A percentile compares a stretch with the other conserved stretches of the same genome.
These are phyloP conservation scores for Marcusenius ussheri DNA, from an alignment of 2,113 vertebrate genomes.

Conservation along the genomic window DNA sequence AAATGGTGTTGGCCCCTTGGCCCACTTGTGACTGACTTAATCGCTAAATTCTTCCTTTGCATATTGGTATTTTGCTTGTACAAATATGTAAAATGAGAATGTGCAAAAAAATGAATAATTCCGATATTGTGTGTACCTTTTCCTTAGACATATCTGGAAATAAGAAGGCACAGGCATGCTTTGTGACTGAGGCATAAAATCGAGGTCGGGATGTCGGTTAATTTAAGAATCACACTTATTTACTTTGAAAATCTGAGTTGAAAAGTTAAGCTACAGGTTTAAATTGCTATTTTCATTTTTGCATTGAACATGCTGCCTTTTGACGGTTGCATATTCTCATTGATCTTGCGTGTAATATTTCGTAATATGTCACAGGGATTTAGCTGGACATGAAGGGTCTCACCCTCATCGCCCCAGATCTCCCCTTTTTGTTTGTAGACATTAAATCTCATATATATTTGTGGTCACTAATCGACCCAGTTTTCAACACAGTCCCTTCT, in stretches of 20 bases:
- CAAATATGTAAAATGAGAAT: conserved; percentile 49
- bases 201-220: not conserved
- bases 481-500: not conserved
- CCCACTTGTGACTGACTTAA: not conserved
- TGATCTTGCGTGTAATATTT: not conserved
- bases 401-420: not conserved
- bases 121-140: not conserved
- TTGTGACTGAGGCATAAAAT: conserved; percentile 31
- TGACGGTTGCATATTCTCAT: not conserved
- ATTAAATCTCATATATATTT: not conserved
- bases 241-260: not conserved
- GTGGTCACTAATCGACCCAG: conserved; percentile 21
- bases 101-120: conserved; percentile 29
- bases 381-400: not conserved
- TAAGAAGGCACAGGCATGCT: conserved; percentile 35
- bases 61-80: conserved; percentile 51
- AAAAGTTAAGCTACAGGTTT: not conserved
- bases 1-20: not conserved
- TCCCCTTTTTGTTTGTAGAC: not conserved
- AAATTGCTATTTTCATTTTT: not conserved
- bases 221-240: not conserved
- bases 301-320: not conserved
- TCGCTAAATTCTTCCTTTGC: conserved; percentile 36
- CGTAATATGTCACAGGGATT: not conserved
- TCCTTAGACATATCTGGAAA: conserved; percentile 46